These are phyloP conservation scores for Macroramphosus scolopax DNA, from an alignment of 2,797 vertebrate genomes.

Conservation along the genomic window DNA sequence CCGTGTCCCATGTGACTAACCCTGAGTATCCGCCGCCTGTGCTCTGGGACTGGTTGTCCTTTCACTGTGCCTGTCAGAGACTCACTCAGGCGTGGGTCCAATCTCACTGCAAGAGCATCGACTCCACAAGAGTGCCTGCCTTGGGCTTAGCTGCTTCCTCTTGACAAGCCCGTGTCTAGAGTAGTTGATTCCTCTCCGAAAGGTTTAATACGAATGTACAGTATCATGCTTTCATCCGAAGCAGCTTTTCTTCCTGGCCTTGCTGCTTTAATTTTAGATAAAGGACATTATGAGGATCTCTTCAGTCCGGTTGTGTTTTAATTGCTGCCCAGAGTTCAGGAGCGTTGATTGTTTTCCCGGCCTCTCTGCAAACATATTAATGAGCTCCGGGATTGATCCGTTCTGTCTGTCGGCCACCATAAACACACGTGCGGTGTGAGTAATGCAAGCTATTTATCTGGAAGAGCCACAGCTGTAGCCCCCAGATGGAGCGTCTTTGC, in stretches of 20 bases:
- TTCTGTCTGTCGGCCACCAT: constrained; percentile 35
- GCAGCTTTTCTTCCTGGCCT: constrained; percentile 23
- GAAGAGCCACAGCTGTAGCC: constrained; percentile 38
- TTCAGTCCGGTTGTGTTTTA: no score
- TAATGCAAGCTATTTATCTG: constrained; percentile 47
- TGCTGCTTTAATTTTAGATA: constrained; percentile 11
- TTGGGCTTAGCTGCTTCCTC: constrained; percentile 24
- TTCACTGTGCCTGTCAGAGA: constrained; percentile 54
- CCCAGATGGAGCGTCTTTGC: constrained; percentile 34
- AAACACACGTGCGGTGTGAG: constrained; percentile 31
- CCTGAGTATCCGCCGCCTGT: constrained; percentile 51
- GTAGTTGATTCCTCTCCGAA: constrained; percentile 22
- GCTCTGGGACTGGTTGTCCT: constrained; percentile 59
- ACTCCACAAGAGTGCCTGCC: constrained; percentile 32
- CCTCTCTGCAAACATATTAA: constrained; percentile 20
- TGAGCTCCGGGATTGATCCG: constrained; percentile 27
- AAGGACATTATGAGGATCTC: no score
- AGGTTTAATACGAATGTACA: constrained; percentile 8
- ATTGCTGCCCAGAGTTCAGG: no score
- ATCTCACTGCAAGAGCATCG: constrained; percentile 44
- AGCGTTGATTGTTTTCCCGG: constrained; percentile 17
- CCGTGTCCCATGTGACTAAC: constrained; percentile 48
- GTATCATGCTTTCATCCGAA: constrained; percentile 2
- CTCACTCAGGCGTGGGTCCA: constrained; percentile 55
- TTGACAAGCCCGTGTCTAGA: no score